Evolutionary conservation across 2,888 invertebrate genomes (phyloP).

Genomic region (Cosmia trapezina): DNA sequence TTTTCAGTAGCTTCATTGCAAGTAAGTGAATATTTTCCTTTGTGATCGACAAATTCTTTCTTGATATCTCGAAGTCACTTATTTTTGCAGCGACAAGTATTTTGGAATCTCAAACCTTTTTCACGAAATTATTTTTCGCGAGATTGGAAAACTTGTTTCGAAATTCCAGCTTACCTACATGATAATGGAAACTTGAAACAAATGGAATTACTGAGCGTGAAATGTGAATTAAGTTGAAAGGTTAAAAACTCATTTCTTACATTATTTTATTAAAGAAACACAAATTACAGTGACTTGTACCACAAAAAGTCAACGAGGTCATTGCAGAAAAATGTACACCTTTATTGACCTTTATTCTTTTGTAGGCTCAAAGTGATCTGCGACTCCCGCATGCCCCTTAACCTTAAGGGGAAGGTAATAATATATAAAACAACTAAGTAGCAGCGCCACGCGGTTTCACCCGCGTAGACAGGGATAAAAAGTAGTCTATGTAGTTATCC

Average conservation of each 20-base stretch:
- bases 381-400: too few species aligned
- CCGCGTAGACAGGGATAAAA: too few species aligned
- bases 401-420: too few species aligned
- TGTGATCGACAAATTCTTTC: conserved; percentile 45
- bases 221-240: conserved; percentile 8
- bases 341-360: neutral
- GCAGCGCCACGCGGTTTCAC: too few species aligned
- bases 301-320: conserved; percentile 16
- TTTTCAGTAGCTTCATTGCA: conserved; percentile 28
- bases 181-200: conserved; percentile 22
- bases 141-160: conserved; percentile 33
- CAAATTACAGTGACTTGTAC: neutral
- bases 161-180: conserved; percentile 39
- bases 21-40: conserved; percentile 46
- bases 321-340: neutral
- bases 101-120: conserved; percentile 22
- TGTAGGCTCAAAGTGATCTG: too few species aligned
- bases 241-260: conserved; percentile 10
- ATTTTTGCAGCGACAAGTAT: conserved; percentile 32
- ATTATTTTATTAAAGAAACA: neutral
- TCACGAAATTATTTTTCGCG: conserved; percentile 31
- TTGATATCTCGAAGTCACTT: conserved; percentile 26
- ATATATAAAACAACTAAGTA: too few species aligned
- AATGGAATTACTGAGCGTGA: conserved; percentile 22
- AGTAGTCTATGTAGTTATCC: too few species aligned